Conservation (phyloP, 2,113 vertebrate species). For the Gracilinanus agilis region DNA sequence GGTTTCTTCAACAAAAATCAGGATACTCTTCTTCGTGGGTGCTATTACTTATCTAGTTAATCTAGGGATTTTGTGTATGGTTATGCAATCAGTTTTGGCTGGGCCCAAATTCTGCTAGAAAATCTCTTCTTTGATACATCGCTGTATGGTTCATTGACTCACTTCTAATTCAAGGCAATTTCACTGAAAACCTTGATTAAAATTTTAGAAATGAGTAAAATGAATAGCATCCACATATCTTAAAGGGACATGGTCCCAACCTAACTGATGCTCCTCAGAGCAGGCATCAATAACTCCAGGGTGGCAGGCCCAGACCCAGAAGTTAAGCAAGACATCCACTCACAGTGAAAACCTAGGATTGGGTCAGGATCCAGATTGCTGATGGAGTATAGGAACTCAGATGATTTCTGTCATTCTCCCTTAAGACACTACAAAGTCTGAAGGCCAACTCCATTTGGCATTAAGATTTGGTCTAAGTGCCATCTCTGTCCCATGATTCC, state of each 20-base stretch:
- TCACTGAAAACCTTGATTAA: neutral
- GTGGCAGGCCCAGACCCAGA: neutral
- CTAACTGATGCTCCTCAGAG: neutral
- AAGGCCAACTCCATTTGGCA: neutral
- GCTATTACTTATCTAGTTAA: neutral
- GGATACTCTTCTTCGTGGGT: neutral
- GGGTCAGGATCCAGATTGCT: neutral
- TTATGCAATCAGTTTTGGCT: neutral
- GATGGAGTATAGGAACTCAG: neutral
- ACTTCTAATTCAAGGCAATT: neutral
- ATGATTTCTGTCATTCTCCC: neutral
- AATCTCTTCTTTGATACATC: neutral
- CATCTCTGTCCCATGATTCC: neutral
- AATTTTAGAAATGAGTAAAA: neutral
- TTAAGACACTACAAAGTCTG: neutral
- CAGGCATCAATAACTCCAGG: neutral
- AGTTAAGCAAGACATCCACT: neutral
- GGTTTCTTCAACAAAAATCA: neutral
- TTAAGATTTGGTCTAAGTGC: neutral
- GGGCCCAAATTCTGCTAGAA: neutral
- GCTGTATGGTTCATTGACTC: neutral
- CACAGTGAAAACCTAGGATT: neutral
- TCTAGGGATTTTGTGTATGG: neutral
- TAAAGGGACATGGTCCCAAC: neutral
- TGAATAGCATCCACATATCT: neutral